Conservation (phyloP, 2,888 invertebrate genomes). For the Epistrophella euchroma region DNA sequence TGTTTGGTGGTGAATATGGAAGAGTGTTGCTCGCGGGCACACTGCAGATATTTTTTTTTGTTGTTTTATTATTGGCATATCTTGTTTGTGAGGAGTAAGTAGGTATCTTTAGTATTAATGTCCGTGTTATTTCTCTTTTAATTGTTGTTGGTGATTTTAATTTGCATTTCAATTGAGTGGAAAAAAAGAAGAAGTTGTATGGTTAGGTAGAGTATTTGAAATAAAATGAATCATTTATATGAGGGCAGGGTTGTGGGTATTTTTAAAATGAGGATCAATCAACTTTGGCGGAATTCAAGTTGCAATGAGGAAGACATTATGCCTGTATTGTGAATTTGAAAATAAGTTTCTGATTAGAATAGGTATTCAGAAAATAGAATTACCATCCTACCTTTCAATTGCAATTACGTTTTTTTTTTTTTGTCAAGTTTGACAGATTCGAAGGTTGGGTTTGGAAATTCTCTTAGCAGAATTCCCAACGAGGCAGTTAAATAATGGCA, state of each 20-base stretch:
- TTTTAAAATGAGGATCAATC: conserved; percentile 60
- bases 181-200: not conserved
- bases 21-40: conserved; percentile 27
- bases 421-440: not conserved
- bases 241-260: conserved; percentile 21
- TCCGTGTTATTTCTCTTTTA: conserved; percentile 30
- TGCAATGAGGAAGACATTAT: conserved; percentile 13
- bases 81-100: conserved; percentile 34
- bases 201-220: not conserved
- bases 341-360: not conserved
- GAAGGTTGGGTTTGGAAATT: not conserved
- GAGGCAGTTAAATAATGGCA: too few relatives aligned
- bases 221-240: conserved; percentile 30
- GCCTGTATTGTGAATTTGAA: not conserved
- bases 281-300: conserved; percentile 20
- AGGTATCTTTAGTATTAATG: conserved; percentile 27
- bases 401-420: too few relatives aligned
- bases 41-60: not conserved
- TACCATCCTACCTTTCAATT: not conserved
- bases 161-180: conserved; percentile 51
- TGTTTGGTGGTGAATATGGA: conserved; percentile 14
- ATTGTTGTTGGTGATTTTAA: conserved; percentile 41
- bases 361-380: not conserved
- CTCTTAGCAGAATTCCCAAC: not conserved
- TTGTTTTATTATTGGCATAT: conserved; percentile 18